Evolutionary conservation across 2,888 invertebrate species (phyloP).

Genomic region (Piscicola geometra): DNA sequence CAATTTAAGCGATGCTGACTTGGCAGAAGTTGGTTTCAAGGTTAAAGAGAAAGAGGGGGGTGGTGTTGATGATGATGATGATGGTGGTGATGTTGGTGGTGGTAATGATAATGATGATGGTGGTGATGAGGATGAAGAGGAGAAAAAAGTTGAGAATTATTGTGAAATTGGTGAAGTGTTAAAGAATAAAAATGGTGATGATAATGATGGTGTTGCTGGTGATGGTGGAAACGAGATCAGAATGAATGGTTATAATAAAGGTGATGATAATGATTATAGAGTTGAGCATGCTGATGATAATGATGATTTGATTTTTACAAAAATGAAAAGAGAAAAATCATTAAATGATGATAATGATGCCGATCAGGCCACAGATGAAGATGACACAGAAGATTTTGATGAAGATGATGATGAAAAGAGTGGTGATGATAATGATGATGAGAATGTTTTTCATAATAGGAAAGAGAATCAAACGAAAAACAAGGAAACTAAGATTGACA

Average conservation of each 20-base stretch:
- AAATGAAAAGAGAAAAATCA: no score
- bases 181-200: background rate
- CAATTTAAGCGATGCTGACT: background rate
- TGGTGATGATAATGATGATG: slow-evolving; percentile 17
- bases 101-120: slow-evolving; percentile 8
- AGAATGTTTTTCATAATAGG: no score
- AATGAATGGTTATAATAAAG: background rate
- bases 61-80: slow-evolving; percentile 1
- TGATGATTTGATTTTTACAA: no score
- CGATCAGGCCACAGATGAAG: background rate
- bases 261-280: slow-evolving; percentile 11
- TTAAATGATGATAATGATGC: no score
- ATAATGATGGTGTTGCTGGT: background rate
- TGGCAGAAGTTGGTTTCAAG: background rate
- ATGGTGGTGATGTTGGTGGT: background rate
- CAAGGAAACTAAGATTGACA: background rate
- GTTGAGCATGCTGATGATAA: slow-evolving; percentile 8
- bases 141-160: background rate
- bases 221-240: background rate
- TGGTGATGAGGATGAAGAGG: slow-evolving; percentile 2
- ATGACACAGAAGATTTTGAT: slow-evolving; percentile 1
- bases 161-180: background rate
- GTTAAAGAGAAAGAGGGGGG: background rate
- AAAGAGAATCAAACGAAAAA: background rate
- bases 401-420: background rate